Evolutionary conservation across 2,888 invertebrate species (phyloP), one percentile per base, ranked within the genome.

Genomic region (Plebejus argus): DNA sequence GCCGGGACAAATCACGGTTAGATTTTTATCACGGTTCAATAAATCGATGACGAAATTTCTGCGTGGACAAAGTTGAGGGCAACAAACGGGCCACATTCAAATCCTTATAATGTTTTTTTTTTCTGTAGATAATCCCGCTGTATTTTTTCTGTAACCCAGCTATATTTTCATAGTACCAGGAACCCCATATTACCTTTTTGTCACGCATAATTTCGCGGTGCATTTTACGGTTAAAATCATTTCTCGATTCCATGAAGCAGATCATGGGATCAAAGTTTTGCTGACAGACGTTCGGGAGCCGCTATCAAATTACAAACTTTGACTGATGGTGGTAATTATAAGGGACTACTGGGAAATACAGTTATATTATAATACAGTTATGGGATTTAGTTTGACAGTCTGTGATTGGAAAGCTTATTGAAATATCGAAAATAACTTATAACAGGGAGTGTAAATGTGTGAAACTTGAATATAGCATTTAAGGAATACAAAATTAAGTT

Each of bases 251-350:
- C 61, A 10, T 61, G 61, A 61, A 61, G 20, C 58, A 58, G 20
- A 8, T 58, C 58, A 58, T 58, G 20, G 20, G 61, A 53, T 53
- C 53, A 5, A 4, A 53, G 15, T 61, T 20, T 61, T 20, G 58
- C 53, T 58, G 58, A 58, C 61, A 61, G 61, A 61, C 61, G 61
- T 23, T 10, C 61, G 23, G 61, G 61, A 61, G 61, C 61, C 61
- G 61, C 23, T 20, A 61, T 61, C 61, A 4, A 10, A 20, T 61
- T 20, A 61, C 61, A 61, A 12, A 61, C 10, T 23, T 61, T 61
- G 61, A 61, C 61, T 61, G 10, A 61, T 61, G 20, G 10, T 23
- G 61, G 61, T 61, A 61, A 61, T 61, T 61, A 61, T 23, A 23
- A 12, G 61, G 61, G 61, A 61, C 61, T 61, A 61, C 61, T 61